Evolutionary conservation across 2,113 vertebrate species (phyloP).

Genomic region (Clupea harengus): DNA sequence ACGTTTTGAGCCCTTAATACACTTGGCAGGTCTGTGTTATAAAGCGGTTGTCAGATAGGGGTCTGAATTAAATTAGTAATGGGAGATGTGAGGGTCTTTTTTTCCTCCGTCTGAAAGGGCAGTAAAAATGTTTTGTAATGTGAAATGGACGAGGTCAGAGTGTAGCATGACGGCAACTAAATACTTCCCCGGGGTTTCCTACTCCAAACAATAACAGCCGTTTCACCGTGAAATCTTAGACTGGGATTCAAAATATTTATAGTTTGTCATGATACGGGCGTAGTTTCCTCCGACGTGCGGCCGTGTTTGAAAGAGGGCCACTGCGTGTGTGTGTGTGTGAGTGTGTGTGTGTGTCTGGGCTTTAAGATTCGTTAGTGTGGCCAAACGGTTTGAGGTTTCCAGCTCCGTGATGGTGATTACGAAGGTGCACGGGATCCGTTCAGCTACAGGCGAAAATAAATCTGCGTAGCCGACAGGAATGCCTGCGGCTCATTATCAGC

Average conservation of each 20-base stretch:
- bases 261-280: not conserved
- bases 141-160: not conserved
- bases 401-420: not conserved
- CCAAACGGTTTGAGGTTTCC: not conserved
- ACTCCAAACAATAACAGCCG: constrained; percentile 21
- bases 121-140: constrained; percentile 3
- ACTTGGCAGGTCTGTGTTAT: constrained; percentile 39
- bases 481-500: no score
- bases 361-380: not conserved
- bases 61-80: constrained; percentile 13
- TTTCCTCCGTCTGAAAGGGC: not conserved
- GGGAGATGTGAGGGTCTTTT: not conserved
- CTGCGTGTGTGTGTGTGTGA: not conserved
- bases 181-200: constrained; percentile 2
- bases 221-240: constrained; percentile 23
- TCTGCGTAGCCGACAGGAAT: not conserved
- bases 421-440: not conserved
- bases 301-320: not conserved
- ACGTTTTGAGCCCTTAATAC: constrained; percentile 14
- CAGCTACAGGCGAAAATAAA: not conserved
- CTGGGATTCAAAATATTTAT: constrained; percentile 28
- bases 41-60: not conserved
- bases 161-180: not conserved
- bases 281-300: not conserved
- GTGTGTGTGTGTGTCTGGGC: not conserved